A percentile compares a stretch with the other conserved stretches of the same genome.
Evolutionary conservation across 2,113 vertebrate species (phyloP).

Genomic region (Oophaga pumilio): DNA sequence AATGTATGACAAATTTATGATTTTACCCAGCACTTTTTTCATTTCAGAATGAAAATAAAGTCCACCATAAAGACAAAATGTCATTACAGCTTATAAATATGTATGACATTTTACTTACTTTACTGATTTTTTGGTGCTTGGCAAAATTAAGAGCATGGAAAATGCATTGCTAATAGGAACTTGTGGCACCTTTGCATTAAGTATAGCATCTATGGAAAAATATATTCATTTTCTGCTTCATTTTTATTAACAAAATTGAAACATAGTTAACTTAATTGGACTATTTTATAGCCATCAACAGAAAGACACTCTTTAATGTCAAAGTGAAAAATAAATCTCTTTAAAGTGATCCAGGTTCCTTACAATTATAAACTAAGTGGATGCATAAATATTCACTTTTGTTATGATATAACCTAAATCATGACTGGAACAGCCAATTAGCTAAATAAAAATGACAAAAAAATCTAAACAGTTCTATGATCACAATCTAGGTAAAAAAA

Average conservation of each 20-base stretch:
- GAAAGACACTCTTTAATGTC: background rate
- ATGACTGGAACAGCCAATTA: slow-evolving; percentile 7
- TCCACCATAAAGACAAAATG: background rate
- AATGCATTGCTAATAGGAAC: background rate
- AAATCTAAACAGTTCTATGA: background rate
- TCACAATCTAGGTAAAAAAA: background rate
- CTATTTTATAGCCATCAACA: background rate
- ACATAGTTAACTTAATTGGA: background rate
- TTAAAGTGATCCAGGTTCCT: background rate
- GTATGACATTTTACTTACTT: background rate
- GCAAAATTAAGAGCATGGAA: background rate
- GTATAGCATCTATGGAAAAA: background rate
- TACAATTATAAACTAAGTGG: background rate
- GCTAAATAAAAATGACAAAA: background rate
- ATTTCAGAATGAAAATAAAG: background rate
- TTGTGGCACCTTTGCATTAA: background rate
- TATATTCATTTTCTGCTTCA: background rate
- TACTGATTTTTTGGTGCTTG: background rate
- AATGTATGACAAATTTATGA: background rate
- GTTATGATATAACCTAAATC: background rate
- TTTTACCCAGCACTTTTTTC: background rate
- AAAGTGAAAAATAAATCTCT: slow-evolving; percentile 7
- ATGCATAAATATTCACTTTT: background rate
- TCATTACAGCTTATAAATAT: slow-evolving; percentile 7
- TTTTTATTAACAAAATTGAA: slow-evolving; percentile 15